Base-by-base conservation (phyloP, 2,888 invertebrate genomes). In the Rambutsinella grinnellia region DNA sequence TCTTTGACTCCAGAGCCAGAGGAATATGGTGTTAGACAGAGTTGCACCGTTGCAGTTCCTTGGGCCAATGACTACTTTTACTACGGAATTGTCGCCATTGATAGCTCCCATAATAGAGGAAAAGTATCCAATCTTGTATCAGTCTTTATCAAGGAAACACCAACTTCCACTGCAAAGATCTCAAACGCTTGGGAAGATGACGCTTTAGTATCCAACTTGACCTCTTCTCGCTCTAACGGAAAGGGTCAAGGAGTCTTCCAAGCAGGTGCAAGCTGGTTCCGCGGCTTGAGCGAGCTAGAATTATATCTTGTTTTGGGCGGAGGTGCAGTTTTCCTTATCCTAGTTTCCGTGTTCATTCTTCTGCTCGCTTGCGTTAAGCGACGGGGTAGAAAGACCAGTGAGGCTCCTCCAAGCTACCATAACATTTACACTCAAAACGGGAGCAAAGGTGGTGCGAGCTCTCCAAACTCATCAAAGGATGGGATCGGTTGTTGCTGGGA, bases 21-120 rank as follows among this genome's bases (percentile, higher is more conserved):
- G 62, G 79, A 76, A 57, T 81, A 74, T 67, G 86, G 86, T 54
- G 81, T 79, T 15, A 78, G 82, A 26, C 84, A 85, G 72, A 84
- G 81, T 65, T 83, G 81, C 67, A 84, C 82, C 46, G 85, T 84
- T 26, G 84, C 82, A 10, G 85, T 82, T 13, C 85, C 85, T 5
- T 85, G 85, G 83, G 80, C 84, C 17, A 85, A 85, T 51, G 83
- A 85, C 58, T 81, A 84, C 27, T 84, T 85, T 69, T 85, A 84
- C 80, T 85, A 85, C 76, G 85, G 84, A 44, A 81, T 85, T 8
- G 84, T 85, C 2, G 84, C 85, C 13, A 78, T 84, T 51, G 85
- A 85, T 76, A 82, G 70, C 27, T 78, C 82, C 24, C 82, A 83
- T 65, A 84, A 85, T 54, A 79, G 84, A 17, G 85, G 84, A n/a